A percentile compares a stretch with the other conserved stretches of the same genome.
These are phyloP conservation scores for Hyposoter dolosus DNA, from an alignment of 2,888 invertebrate species.

Conservation along the genomic window DNA sequence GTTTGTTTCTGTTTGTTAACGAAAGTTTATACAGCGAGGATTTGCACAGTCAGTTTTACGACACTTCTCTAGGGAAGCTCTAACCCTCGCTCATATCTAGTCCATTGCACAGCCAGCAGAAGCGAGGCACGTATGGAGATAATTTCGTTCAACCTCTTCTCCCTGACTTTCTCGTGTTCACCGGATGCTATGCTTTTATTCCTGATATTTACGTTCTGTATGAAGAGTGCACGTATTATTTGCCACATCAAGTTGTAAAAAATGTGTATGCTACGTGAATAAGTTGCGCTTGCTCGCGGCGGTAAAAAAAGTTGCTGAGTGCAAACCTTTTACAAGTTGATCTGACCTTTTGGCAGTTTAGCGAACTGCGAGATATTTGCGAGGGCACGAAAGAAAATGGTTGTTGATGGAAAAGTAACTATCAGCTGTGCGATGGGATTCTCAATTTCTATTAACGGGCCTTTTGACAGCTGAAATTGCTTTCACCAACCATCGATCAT, in stretches of 20 bases:
- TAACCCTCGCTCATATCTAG: conserved; percentile 33
- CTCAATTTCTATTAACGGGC: not conserved
- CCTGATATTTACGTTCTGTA: conserved; percentile 21
- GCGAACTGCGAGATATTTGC: not conserved
- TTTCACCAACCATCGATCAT: no score
- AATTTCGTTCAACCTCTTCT: conserved; percentile 25
- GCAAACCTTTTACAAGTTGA: not conserved
- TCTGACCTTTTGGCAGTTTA: not conserved
- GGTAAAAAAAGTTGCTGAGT: not conserved
- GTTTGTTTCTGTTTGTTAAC: conserved; percentile 38
- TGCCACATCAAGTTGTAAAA: conserved; percentile 23
- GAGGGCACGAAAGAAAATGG: not conserved
- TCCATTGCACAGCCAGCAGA: conserved; percentile 10
- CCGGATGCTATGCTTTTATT: conserved; percentile 12
- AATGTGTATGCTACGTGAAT: not conserved
- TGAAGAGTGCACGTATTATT: conserved; percentile 17
- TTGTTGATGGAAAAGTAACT: not conserved
- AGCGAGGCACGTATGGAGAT: conserved; percentile 43
- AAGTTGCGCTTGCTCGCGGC: not conserved
- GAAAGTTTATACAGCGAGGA: conserved; percentile 31
- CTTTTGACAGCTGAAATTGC: not conserved
- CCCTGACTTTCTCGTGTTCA: conserved; percentile 26
- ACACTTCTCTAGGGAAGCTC: conserved; percentile 39
- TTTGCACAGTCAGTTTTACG: conserved; percentile 50
- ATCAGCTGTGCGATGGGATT: not conserved